Conservation (phyloP, 2,113 vertebrate genomes). For the Bostrychus sinensis region DNA sequence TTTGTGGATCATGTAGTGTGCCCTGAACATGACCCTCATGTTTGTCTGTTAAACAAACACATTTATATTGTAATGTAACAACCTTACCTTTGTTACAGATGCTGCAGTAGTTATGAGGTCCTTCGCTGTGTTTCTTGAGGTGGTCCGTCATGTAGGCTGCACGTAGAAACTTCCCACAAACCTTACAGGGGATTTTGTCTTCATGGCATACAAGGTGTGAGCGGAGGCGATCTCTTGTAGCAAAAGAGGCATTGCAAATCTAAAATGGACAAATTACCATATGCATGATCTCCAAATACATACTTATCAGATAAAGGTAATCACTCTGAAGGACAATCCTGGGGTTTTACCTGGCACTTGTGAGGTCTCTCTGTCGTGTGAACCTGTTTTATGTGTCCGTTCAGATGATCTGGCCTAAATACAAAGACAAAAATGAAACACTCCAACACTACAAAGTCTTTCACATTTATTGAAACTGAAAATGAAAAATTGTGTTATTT, state of each 20-base stretch:
- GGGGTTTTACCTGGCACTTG: slow-evolving; percentile 97
- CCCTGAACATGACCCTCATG: too few relatives aligned
- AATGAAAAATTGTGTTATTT: slow-evolving; percentile 20
- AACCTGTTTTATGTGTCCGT: slow-evolving; percentile 99
- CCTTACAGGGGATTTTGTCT: slow-evolving; percentile 98
- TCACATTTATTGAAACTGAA: too few relatives aligned
- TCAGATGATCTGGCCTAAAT: slow-evolving; percentile 95
- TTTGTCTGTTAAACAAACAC: neutral
- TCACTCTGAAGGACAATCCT: neutral
- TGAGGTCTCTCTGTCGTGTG: slow-evolving; percentile 99
- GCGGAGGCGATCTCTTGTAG: slow-evolving; percentile 95
- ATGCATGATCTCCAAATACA: neutral
- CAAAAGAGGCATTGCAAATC: slow-evolving; percentile 98
- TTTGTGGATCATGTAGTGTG: too few relatives aligned
- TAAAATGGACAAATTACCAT: slow-evolving; percentile 66
- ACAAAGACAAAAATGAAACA: slow-evolving; percentile 32
- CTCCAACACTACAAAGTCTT: neutral
- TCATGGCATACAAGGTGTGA: slow-evolving; percentile 98
- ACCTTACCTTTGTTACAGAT: slow-evolving; percentile 99
- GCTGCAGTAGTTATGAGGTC: slow-evolving; percentile 97
- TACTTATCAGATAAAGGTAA: neutral
- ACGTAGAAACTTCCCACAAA: slow-evolving; percentile 96
- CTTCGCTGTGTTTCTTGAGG: slow-evolving; percentile 98
- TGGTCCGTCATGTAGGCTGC: slow-evolving; percentile 99
- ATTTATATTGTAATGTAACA: neutral